Evolutionary conservation across 1,140 invertebrate genomes (phyloP).

Genomic region (Cyrtorhinus lividipennis): DNA sequence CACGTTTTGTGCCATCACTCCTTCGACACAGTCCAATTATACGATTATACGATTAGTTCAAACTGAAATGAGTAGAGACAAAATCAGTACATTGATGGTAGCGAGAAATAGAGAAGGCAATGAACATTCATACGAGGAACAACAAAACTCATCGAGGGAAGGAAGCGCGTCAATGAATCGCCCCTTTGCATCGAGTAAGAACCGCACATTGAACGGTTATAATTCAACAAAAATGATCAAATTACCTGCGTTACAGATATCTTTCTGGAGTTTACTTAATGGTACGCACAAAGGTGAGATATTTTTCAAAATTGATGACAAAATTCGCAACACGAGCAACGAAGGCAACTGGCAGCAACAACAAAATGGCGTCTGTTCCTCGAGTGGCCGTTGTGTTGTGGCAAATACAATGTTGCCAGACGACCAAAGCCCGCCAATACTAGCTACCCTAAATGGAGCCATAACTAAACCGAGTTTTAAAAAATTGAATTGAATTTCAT

Average conservation of each 20-base stretch:
- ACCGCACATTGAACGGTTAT: neutral
- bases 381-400: too few species aligned
- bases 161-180: neutral
- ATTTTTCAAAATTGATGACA: neutral
- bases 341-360: neutral
- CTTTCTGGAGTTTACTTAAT: too few species aligned
- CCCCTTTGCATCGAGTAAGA: neutral
- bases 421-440: too few species aligned
- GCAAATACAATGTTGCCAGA: too few species aligned
- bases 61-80: neutral
- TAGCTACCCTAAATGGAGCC: too few species aligned
- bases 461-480: too few species aligned
- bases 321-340: neutral
- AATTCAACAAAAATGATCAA: neutral
- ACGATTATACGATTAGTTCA: too few species aligned
- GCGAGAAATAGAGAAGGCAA: neutral
- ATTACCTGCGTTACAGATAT: too few species aligned
- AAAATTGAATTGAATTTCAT: too few species aligned
- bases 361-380: neutral
- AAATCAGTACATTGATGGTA: neutral
- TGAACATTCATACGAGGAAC: neutral
- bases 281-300: too few species aligned
- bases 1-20: slow-evolving; percentile 71
- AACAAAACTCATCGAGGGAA: neutral
- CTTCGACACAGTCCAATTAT: too few species aligned